Evolutionary conservation across 1,140 invertebrate species (phyloP), one percentile per base, ranked within the genome.

Genomic region (Stegodyphus mimosarum): DNA sequence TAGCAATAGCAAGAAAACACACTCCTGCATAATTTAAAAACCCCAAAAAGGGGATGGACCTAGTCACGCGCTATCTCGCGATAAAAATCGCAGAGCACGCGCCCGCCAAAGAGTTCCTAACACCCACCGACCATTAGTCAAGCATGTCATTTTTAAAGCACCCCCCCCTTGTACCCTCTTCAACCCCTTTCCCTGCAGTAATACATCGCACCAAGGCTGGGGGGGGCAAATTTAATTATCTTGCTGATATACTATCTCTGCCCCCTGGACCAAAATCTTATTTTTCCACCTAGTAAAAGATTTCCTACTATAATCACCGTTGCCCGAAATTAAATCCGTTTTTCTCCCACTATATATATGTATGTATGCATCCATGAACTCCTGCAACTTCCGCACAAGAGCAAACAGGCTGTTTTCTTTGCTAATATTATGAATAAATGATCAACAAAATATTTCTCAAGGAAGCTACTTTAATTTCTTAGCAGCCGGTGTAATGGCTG

Each of bases 401-500:
- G 66, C 51, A 80, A 33, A 55, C 66, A 33, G 18, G 69, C 78
- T 73, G 72, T 81, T 74, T 83, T 83, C 80, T 83, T 83, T 74
- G 80, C 71, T 74, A 83, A 83, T 83, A 83, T 74, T 67, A 83
- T 83, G 80, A 83, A 83, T 83, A 83, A 83, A 74, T 83, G 49
- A 83, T 72, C 67, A 60, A 50, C 53, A 71, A 81, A 81, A 81
- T 33, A 81, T 72, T 60, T 33, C 48, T 72, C 69, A 18, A 9
- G 6, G 9, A 17, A 52, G 49, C n/a, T 51, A 60, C 69, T 81
- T 81, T 72, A 81, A 72, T 81, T 81, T 81, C 78, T 81, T 79
- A 72, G 64, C 52, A 69, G 17, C 52, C 6, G 71, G 11, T 7
- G 50, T 70, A 69, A 69, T 81, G 78, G 69, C 69, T 63, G 17